Evolutionary conservation across 1,140 invertebrate genomes (phyloP).

Genomic region (Muscidifurax raptorellus): DNA sequence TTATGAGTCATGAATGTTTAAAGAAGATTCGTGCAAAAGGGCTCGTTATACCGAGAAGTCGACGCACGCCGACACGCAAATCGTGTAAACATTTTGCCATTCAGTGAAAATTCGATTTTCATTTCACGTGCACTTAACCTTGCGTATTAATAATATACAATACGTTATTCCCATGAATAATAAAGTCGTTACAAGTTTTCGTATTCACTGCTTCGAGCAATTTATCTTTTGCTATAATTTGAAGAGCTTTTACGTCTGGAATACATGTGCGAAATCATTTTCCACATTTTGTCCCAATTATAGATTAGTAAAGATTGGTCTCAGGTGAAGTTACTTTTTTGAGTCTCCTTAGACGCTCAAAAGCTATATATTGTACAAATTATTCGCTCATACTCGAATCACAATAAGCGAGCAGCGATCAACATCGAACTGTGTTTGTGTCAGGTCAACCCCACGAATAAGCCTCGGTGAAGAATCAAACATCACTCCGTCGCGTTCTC

Average conservation of each 20-base stretch:
- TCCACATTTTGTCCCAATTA: too few relatives aligned
- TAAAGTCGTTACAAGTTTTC: neutral
- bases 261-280: too few relatives aligned
- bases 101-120: neutral
- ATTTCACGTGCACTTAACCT: neutral
- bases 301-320: too few relatives aligned
- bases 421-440: too few relatives aligned
- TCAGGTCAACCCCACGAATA: too few relatives aligned
- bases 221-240: too few relatives aligned
- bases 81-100: neutral
- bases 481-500: neutral
- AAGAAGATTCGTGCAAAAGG: neutral
- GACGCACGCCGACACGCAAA: neutral
- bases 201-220: neutral
- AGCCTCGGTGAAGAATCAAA: neutral
- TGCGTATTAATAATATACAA: neutral
- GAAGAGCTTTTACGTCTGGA: too few relatives aligned
- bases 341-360: too few relatives aligned
- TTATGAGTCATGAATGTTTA: neutral
- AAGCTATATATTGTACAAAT: too few relatives aligned
- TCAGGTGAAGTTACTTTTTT: too few relatives aligned
- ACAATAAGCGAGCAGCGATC: too few relatives aligned
- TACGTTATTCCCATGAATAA: neutral
- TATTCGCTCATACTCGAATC: too few relatives aligned
- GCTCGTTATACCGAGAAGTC: neutral